Evolutionary conservation across 2,888 invertebrate species (phyloP).

Genomic region (Pollenia labialis): DNA sequence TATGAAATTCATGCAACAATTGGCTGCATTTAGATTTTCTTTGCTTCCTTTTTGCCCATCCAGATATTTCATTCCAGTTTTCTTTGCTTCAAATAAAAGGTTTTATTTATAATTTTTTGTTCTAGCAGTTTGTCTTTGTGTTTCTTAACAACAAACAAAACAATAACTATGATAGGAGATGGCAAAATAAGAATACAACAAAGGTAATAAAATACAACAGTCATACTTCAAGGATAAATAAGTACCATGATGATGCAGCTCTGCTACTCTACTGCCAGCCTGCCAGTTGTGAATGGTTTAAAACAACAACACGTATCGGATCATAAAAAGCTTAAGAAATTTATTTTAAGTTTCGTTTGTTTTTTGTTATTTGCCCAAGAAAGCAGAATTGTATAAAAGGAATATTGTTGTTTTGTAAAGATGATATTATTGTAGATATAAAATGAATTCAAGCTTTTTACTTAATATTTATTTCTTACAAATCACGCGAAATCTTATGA

Average conservation of each 20-base stretch:
- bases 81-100: constrained; percentile 41
- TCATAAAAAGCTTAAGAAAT: constrained; percentile 15
- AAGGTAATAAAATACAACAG: constrained; percentile 74
- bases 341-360: constrained; percentile 20
- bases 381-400: constrained; percentile 32
- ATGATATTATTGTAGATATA: constrained; percentile 69
- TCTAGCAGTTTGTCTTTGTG: constrained; percentile 42
- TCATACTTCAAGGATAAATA: constrained; percentile 65
- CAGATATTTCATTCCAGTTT: constrained; percentile 39
- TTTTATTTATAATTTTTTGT: constrained; percentile 49
- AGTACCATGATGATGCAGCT: constrained; percentile 9
- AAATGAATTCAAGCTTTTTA: constrained; percentile 72
- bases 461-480: constrained; percentile 62
- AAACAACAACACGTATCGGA: constrained; percentile 4
- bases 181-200: constrained; percentile 54
- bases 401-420: constrained; percentile 67
- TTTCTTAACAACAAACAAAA: constrained; percentile 62
- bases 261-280: background rate
- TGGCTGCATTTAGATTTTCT: constrained; percentile 66
- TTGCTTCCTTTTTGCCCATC: constrained; percentile 14
- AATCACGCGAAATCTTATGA: constrained; percentile 29
- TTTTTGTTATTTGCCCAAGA: constrained; percentile 4
- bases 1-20: constrained; percentile 68
- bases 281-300: constrained; percentile 1
- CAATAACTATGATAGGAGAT: constrained; percentile 46